These are phyloP conservation scores for Isaurus tuberculatus DNA, from an alignment of 92 coral and sea anemone species.

Conservation along the genomic window DNA sequence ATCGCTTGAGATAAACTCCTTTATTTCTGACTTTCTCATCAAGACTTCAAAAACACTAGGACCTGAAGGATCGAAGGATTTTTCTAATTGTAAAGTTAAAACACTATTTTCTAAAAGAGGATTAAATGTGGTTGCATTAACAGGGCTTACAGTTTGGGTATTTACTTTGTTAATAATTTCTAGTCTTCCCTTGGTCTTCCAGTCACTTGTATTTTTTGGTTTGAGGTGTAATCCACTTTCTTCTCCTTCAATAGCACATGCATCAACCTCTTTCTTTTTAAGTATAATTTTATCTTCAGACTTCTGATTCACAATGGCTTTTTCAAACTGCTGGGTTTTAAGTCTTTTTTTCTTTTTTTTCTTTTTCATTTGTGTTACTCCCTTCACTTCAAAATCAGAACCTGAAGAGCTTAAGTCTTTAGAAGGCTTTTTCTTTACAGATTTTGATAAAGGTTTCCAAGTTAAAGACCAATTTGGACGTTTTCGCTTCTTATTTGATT, in stretches of 20 bases:
- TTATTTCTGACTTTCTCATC: conserved; percentile 65
- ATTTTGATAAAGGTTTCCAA: conserved; percentile 36
- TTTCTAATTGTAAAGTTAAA: background rate
- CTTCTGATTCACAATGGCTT: background rate
- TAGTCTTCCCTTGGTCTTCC: background rate
- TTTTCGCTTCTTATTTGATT: background rate
- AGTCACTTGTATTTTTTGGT: background rate
- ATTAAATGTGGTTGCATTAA: background rate
- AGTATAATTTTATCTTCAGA: background rate
- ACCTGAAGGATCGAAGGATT: background rate
- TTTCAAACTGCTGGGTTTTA: background rate
- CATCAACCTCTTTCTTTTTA: background rate
- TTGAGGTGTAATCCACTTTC: background rate
- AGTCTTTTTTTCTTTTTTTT: conserved; percentile 11
- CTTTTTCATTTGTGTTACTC: background rate
- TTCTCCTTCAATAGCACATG: background rate
- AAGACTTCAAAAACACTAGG: conserved; percentile 79
- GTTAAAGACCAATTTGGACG: conserved; percentile 24
- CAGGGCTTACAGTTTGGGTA: background rate
- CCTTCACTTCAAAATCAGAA: conserved; percentile 33
- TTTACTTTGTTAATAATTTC: background rate
- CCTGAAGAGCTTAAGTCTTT: conserved; percentile 16
- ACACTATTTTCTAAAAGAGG: background rate
- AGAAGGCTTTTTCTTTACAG: conserved; percentile 10
- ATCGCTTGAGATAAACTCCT: background rate